Conservation (phyloP, 2,888 invertebrate species). For the Tridacna gigas region DNA sequence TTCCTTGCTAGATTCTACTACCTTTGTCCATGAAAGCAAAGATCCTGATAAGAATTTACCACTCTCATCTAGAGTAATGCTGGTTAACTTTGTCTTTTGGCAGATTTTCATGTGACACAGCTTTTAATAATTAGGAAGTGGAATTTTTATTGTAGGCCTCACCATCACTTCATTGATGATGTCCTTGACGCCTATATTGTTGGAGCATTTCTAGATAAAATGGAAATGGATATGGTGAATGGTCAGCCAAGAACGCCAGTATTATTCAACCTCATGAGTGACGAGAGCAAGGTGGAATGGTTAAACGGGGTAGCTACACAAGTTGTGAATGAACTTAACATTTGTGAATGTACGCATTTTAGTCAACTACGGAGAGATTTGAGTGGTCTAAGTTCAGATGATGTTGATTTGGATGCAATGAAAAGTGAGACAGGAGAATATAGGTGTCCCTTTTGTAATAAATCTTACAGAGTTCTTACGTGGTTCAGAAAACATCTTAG, state of each 20-base stretch:
- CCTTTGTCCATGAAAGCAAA: no score
- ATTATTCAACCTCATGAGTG: conserved; percentile 12
- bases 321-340: conserved; percentile 24
- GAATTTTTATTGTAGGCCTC: conserved; percentile 21
- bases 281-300: conserved; percentile 14
- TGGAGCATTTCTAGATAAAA: conserved; percentile 30
- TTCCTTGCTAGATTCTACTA: no score
- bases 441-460: conserved; percentile 38
- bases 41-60: not conserved
- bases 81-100: not conserved
- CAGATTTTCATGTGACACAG: not conserved
- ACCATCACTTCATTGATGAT: conserved; percentile 41
- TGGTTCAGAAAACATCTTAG: conserved; percentile 26
- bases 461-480: conserved; percentile 20
- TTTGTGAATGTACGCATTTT: conserved; percentile 24
- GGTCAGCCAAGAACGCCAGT: not conserved
- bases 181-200: conserved; percentile 39
- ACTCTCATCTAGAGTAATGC: conserved; percentile 4
- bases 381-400: conserved; percentile 19
- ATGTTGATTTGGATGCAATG: conserved; percentile 26
- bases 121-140: not conserved
- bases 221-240: conserved; percentile 20
- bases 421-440: conserved; percentile 8
- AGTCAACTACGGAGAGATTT: conserved; percentile 18
- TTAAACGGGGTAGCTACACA: conserved; percentile 14